These are phyloP conservation scores for Paramuricea clavata DNA, from an alignment of 92 coral and sea anemone genomes.

Conservation along the genomic window DNA sequence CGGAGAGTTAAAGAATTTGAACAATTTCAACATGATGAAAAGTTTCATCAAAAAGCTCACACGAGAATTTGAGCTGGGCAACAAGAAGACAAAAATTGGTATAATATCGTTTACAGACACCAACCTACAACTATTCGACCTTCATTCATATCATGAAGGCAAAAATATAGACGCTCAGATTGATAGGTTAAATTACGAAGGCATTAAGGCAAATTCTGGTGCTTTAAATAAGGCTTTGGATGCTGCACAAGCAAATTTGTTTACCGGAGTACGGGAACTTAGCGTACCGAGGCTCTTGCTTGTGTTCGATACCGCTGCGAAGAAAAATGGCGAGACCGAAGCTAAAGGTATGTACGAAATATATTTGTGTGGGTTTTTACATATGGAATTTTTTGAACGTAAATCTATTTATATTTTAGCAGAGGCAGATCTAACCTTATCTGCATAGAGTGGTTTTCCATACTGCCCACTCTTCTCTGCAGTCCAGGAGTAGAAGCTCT, in stretches of 20 bases:
- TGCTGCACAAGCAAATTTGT: constrained; percentile 16
- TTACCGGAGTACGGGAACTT: neutral
- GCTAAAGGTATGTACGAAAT: neutral
- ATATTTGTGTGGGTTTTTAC: too few species aligned
- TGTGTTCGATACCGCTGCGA: constrained; percentile 27
- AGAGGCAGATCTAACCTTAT: too few species aligned
- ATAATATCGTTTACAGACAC: constrained; percentile 9
- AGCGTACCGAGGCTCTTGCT: constrained; percentile 19
- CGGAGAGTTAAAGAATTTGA: constrained; percentile 21
- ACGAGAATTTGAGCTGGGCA: neutral
- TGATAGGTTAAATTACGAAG: constrained; percentile 25
- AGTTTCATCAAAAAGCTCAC: constrained; percentile 33
- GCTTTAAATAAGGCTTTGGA: constrained; percentile 22
- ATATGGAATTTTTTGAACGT: too few species aligned
- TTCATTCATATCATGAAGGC: constrained; percentile 16
- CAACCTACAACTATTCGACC: constrained; percentile 18
- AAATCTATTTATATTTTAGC: too few species aligned
- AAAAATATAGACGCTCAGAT: constrained; percentile 12
- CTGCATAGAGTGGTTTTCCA: too few species aligned
- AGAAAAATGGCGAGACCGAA: constrained; percentile 24
- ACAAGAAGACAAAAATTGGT: constrained; percentile 36
- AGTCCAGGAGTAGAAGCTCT: too few species aligned
- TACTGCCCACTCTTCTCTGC: too few species aligned
- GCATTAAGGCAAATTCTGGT: neutral
- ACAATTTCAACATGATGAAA: constrained; percentile 37